phyloP scores from a whole-genome alignment of 2,113 vertebrate species.

The Acanthochromis polyacanthus region DNA sequence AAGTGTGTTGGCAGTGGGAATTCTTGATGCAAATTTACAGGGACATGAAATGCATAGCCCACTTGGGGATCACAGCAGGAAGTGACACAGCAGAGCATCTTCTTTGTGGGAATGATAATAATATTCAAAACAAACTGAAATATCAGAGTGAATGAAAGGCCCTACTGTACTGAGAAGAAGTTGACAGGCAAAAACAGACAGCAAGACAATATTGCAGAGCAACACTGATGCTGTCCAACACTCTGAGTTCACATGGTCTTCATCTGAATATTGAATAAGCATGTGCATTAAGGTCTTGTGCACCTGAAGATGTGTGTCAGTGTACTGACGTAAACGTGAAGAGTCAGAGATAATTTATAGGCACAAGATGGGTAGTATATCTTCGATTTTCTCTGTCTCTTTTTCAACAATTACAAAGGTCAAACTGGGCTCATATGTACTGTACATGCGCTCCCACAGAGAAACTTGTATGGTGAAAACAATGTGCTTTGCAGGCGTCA shows the following conservation, averaged over 20 bases:
- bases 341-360: constrained; percentile 40
- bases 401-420: constrained; percentile 73
- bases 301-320: not conserved
- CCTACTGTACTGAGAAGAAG: not conserved
- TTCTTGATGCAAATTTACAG: constrained; percentile 1
- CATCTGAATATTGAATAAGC: not conserved
- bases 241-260: not conserved
- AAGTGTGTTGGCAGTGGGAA: not conserved
- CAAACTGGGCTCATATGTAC: constrained; percentile 49
- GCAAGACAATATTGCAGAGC: not conserved
- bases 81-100: not conserved
- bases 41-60: not conserved
- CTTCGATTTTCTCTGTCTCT: constrained; percentile 59
- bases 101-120: not conserved
- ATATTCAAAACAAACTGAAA: not conserved
- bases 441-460: constrained; percentile 5
- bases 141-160: not conserved
- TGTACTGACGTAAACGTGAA: constrained; percentile 4
- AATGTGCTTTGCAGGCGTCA: constrained; percentile 10
- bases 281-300: not conserved
- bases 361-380: constrained; percentile 23
- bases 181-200: not conserved
- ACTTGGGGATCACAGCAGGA: not conserved
- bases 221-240: not conserved
- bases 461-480: constrained; percentile 22